Conservation (phyloP, 64 coral and sea anemone genomes). For the Orbicella faveolata region DNA sequence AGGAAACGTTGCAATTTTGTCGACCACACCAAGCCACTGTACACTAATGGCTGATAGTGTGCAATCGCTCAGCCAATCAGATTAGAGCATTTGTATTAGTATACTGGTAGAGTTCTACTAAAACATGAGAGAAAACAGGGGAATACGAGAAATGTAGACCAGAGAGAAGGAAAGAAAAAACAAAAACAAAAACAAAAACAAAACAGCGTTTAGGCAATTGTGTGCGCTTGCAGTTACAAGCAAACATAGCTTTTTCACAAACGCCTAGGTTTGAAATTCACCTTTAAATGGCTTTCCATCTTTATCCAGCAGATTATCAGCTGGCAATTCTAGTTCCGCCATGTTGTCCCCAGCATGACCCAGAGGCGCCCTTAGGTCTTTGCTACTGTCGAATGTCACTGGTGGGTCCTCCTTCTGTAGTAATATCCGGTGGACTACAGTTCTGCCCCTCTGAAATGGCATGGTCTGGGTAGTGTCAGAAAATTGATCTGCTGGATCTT, state of each 20-base stretch:
- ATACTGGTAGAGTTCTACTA: too few species aligned
- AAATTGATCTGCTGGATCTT: slow-evolving; percentile 6
- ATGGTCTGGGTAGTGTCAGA: slow-evolving; percentile 35
- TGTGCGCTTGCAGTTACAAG: too few species aligned
- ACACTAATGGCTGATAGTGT: too few species aligned
- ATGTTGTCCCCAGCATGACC: neutral
- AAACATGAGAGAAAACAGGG: too few species aligned
- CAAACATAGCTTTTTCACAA: neutral
- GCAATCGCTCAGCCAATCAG: too few species aligned
- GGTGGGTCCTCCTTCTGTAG: slow-evolving; percentile 42
- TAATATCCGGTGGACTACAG: slow-evolving; percentile 32
- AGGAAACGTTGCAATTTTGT: too few species aligned
- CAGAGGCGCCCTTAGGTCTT: neutral
- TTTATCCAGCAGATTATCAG: neutral
- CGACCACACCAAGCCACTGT: too few species aligned
- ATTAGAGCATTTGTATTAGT: too few species aligned
- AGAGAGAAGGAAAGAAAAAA: too few species aligned
- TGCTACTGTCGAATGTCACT: slow-evolving; percentile 34
- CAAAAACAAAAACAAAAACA: too few species aligned
- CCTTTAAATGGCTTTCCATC: neutral
- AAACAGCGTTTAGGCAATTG: too few species aligned
- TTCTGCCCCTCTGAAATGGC: slow-evolving; percentile 33
- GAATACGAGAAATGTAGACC: too few species aligned
- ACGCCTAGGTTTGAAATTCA: neutral
- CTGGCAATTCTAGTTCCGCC: neutral